phyloP scores from a whole-genome alignment of 2,113 vertebrate genomes.

The Toxotes jaculatrix region DNA sequence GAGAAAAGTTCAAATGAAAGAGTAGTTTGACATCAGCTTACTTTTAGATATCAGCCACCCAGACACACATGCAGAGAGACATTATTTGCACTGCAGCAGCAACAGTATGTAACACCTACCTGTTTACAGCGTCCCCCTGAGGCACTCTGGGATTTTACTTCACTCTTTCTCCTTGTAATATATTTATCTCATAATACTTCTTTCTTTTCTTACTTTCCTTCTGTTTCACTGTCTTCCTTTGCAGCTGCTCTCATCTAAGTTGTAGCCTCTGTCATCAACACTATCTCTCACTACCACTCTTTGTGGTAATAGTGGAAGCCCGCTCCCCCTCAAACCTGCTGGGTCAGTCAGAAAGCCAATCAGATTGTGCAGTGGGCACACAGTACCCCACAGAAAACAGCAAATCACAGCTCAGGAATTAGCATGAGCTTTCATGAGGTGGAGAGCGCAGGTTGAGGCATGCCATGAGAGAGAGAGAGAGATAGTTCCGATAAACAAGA shows the following conservation, averaged over 20 bases:
- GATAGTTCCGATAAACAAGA: conserved; percentile 50
- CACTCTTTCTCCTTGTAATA: conserved; percentile 8
- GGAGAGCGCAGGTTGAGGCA: conserved; percentile 61
- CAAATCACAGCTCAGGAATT: conserved; percentile 62
- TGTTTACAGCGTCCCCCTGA: conserved; percentile 34
- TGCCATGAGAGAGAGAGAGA: conserved; percentile 12
- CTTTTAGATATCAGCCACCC: conserved; percentile 23
- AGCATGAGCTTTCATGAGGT: conserved; percentile 39
- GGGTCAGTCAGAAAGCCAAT: conserved; percentile 69
- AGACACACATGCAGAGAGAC: conserved; percentile 1
- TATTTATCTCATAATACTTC: conserved; percentile 32
- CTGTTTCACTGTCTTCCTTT: conserved; percentile 7
- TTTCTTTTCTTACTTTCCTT: background rate
- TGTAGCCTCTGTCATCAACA: conserved; percentile 31
- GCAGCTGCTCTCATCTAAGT: conserved; percentile 31
- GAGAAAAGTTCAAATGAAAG: conserved; percentile 37
- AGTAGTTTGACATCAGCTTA: conserved; percentile 11
- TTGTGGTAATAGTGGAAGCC: conserved; percentile 52
- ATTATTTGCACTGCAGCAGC: conserved; percentile 56
- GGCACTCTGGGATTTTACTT: conserved; percentile 28
- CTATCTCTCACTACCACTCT: conserved; percentile 41
- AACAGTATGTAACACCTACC: conserved; percentile 71
- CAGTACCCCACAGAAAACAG: conserved; percentile 16
- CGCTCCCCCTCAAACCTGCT: conserved; percentile 69
- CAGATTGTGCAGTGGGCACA: conserved; percentile 41